Conservation (phyloP, 1,140 invertebrate genomes). For the Drosophila santomea region DNA sequence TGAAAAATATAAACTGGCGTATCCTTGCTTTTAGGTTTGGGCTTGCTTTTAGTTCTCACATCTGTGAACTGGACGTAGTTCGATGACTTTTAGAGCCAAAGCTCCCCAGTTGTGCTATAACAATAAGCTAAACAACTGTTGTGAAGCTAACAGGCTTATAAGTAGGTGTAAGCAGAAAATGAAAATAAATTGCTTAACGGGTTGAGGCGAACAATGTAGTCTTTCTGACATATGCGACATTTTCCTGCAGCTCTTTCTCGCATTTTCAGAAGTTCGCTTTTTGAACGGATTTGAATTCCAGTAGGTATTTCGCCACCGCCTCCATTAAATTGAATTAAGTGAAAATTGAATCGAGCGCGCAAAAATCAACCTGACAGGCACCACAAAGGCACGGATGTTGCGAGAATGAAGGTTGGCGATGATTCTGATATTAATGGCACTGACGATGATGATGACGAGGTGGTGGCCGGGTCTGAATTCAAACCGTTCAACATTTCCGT, state of each 20-base stretch:
- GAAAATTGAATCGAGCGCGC: neutral
- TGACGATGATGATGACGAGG: neutral
- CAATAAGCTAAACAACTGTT: too few species aligned
- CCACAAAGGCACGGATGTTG: neutral
- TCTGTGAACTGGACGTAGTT: neutral
- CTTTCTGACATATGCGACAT: too few species aligned
- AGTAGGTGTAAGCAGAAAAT: too few species aligned
- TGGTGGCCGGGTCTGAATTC: neutral
- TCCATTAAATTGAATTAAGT: neutral
- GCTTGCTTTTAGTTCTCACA: neutral
- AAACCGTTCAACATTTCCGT: slow-evolving; percentile 24
- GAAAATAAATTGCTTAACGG: too few species aligned
- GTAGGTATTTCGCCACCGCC: neutral
- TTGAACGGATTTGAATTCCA: too few species aligned
- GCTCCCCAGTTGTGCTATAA: neutral
- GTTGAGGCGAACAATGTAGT: too few species aligned
- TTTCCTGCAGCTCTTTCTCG: too few species aligned
- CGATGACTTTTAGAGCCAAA: neutral
- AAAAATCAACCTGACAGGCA: neutral
- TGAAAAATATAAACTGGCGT: slow-evolving; percentile 4
- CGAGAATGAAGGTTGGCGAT: neutral
- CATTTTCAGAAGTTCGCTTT: too few species aligned
- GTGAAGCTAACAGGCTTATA: too few species aligned
- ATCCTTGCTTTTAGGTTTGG: neutral
- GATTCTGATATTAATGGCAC: neutral